Evolutionary conservation across 2,888 invertebrate species (phyloP), one percentile per base, ranked within the genome.

Genomic region (Magallana nippona): DNA sequence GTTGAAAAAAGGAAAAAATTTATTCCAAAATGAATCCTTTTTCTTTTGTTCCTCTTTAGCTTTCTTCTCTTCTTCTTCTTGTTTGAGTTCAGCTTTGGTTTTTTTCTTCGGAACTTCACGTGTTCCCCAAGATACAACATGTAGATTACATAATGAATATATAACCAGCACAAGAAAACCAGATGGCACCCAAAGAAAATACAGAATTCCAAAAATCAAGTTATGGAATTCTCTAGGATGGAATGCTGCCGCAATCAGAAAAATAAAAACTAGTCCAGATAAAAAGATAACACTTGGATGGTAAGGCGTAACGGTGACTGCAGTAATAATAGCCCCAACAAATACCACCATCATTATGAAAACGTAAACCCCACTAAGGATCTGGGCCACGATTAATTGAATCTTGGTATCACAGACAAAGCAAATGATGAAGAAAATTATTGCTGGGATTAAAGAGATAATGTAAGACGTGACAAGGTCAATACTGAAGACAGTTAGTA

Each of bases 31-130:
- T 83, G 81, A 91, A 97, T 97, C 91, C 97, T 96, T 94, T 97
- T 97, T 96, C 94, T 97, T 97, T 0, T 96, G 97, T 84, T 96
- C 96, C 91, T 97, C 97, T 93, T 97, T 87, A 78, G 89, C 88
- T 79, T 97, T 97, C 44, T 85, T 87, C 44, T 85, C 86, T 92
- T 97, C 1, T 96, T 96, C 82, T 96, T 96, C 94, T 97, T 97
- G 94, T 81, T 88, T 91, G n/a, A 88, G 63, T 79, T 93, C 90
- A 10, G 85, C 86, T 82, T 90, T 89, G 3, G 91, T 90, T 82
- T 92, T 91, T 56, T 90, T 91, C 32, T 90, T 92, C 0, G 92
- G 89, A 2, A 91, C 91, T 84, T 94, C 93, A 81, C 94, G 83
- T 0, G 94, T 94, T 63, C 94, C 94, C 94, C 94, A 94, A 8